Conservation (phyloP, 2,113 vertebrate species). For the Podiceps cristatus region DNA sequence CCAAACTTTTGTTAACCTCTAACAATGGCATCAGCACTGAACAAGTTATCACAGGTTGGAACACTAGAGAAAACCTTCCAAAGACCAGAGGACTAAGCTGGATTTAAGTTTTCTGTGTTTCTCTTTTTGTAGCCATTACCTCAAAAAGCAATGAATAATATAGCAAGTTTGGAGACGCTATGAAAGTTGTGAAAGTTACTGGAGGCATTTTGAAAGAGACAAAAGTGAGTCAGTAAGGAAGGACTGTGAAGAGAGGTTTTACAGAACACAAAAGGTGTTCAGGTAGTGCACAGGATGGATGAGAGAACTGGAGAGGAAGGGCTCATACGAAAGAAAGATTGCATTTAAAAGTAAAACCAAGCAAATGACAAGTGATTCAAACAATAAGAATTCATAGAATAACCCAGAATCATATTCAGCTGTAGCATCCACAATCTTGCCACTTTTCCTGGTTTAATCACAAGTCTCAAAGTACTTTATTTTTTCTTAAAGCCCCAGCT, state of each 20-base stretch:
- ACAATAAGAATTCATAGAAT: background rate
- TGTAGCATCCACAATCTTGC: background rate
- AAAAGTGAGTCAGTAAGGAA: background rate
- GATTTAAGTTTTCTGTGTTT: background rate
- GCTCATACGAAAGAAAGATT: background rate
- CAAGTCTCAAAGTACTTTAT: background rate
- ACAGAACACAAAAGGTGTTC: background rate
- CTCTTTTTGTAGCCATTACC: background rate
- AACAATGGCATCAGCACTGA: accelerated
- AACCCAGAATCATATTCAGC: background rate
- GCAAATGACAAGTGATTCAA: background rate
- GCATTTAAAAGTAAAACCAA: background rate
- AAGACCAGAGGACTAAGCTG: background rate
- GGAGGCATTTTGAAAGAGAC: background rate
- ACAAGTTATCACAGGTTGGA: background rate
- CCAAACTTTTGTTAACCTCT: background rate
- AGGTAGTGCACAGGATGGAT: background rate
- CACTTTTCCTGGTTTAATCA: background rate
- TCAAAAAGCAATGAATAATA: background rate
- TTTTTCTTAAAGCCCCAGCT: background rate
- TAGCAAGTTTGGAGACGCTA: accelerated
- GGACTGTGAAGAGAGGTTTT: background rate
- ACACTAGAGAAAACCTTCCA: background rate
- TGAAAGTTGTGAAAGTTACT: background rate
- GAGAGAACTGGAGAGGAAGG: background rate